Conservation (phyloP, 2,113 vertebrate genomes). For the Stegostoma tigrinum region DNA sequence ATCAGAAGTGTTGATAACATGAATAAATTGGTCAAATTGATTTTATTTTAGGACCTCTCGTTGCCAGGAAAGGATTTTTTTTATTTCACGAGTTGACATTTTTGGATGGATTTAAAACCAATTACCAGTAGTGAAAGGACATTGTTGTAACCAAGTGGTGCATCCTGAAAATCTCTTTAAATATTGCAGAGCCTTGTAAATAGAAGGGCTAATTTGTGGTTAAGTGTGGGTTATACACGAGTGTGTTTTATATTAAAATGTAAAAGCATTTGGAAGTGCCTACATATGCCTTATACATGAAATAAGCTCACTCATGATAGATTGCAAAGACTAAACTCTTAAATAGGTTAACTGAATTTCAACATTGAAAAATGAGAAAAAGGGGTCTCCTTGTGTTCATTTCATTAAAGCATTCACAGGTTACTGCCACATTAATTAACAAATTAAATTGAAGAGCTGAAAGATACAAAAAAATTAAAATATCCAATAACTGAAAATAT, state of each 20-base stretch:
- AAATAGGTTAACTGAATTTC: slow-evolving; percentile 27
- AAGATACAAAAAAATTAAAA: not conserved
- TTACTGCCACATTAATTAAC: not conserved
- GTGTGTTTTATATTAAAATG: slow-evolving; percentile 31
- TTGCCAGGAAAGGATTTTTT: not conserved
- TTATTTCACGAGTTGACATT: not conserved
- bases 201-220: slow-evolving; percentile 32
- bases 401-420: not conserved
- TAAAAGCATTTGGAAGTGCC: slow-evolving; percentile 33
- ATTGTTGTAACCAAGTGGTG: slow-evolving; percentile 6
- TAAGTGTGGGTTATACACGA: slow-evolving; percentile 17
- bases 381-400: not conserved
- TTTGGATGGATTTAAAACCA: not conserved
- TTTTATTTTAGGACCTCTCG: not conserved
- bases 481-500: not conserved
- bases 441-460: not conserved
- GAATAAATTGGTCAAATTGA: not conserved
- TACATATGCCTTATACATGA: slow-evolving; percentile 9
- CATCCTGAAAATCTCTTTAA: slow-evolving; percentile 23
- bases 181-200: slow-evolving; percentile 28
- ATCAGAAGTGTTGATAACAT: not conserved
- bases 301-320: not conserved
- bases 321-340: slow-evolving; percentile 21
- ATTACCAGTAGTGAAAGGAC: not conserved
- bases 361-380: slow-evolving; percentile 24